Evolutionary conservation across 2,888 invertebrate genomes (phyloP).

Genomic region (Diaperis boleti): DNA sequence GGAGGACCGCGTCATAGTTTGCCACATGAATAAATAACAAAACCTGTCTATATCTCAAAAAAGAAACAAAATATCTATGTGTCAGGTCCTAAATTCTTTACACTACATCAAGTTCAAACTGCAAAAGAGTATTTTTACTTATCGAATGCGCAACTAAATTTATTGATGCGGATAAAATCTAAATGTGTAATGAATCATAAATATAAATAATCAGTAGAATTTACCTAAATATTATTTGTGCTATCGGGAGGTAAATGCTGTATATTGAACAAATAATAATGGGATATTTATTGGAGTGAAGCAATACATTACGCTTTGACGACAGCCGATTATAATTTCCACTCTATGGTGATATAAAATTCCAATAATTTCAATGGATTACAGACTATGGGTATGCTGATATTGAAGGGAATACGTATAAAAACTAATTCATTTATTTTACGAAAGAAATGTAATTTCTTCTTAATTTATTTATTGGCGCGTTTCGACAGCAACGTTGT

Average conservation of each 20-base stretch:
- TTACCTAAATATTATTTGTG: neutral
- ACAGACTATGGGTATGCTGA: too few species aligned
- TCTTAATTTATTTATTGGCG: too few species aligned
- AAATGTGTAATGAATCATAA: slow-evolving; percentile 4
- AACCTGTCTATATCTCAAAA: too few species aligned
- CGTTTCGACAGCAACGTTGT: too few species aligned
- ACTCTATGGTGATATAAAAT: neutral
- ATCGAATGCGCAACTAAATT: neutral
- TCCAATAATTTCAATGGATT: neutral
- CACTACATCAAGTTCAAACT: neutral
- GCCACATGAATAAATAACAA: too few species aligned
- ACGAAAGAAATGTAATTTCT: too few species aligned
- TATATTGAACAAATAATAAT: neutral
- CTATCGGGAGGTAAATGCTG: neutral
- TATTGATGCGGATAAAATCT: slow-evolving; percentile 1
- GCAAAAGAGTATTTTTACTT: slow-evolving; percentile 1
- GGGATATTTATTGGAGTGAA: neutral
- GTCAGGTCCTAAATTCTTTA: too few species aligned
- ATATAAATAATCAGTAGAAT: slow-evolving; percentile 1
- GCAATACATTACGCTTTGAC: neutral
- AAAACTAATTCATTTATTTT: too few species aligned
- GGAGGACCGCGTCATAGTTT: too few species aligned
- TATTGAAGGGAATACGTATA: too few species aligned
- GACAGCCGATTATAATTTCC: neutral
- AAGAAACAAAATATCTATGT: neutral